phyloP scores from a whole-genome alignment of 2,113 vertebrate genomes.

The Neolamprologus fasciatus region DNA sequence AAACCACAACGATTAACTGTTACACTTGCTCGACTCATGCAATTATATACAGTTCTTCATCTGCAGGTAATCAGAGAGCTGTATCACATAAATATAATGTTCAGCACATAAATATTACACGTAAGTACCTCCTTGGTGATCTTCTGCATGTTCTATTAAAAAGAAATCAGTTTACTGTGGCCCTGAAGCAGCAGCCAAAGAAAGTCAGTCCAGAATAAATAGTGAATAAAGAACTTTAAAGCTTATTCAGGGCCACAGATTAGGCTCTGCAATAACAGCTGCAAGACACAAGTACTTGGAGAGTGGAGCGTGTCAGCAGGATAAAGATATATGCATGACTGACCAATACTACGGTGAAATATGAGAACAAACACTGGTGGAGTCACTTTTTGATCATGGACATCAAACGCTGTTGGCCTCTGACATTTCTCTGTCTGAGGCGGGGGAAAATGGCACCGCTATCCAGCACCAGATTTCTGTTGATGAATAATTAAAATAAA shows the following conservation, averaged over 20 bases:
- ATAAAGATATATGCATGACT: not conserved
- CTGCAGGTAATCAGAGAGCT: not conserved
- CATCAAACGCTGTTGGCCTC: not conserved
- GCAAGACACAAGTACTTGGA: not conserved
- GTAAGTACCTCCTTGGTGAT: not conserved
- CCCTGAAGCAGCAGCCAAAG: not conserved
- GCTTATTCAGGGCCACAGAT: not conserved
- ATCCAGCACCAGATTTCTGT: not conserved
- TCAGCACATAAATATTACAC: not conserved
- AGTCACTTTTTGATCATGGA: not conserved
- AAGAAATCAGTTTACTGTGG: not conserved
- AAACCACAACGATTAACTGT: not conserved
- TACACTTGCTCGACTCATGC: not conserved
- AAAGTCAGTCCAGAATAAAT: not conserved
- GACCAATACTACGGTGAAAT: not conserved
- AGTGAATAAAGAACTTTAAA: not conserved
- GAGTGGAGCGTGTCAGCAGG: not conserved
- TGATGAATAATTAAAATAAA: conserved; percentile 38
- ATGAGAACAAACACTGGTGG: not conserved
- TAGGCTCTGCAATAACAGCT: not conserved
- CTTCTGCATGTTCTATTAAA: not conserved
- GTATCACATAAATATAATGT: not conserved
- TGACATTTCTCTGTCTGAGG: not conserved
- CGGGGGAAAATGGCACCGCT: not conserved
- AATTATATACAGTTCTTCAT: not conserved